Conservation (phyloP, 2,797 vertebrate species). For the Clarias fuscus region DNA sequence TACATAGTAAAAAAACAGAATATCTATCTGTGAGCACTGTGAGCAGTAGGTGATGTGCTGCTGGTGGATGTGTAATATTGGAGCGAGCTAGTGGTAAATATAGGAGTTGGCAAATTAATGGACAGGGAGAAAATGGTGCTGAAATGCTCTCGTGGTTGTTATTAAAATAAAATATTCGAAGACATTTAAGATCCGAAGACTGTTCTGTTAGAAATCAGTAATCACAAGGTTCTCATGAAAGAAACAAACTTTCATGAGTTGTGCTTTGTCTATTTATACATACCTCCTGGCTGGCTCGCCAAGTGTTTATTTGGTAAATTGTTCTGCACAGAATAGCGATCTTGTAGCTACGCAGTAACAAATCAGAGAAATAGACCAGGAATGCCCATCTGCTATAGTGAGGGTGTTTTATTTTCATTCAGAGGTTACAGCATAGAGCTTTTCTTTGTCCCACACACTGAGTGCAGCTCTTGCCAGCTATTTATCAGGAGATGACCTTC, state of each 20-base stretch:
- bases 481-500: conserved; percentile 2
- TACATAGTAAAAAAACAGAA: background rate
- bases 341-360: too few relatives aligned
- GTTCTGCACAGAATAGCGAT: too few relatives aligned
- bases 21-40: background rate
- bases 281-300: background rate
- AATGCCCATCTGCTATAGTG: background rate
- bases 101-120: background rate
- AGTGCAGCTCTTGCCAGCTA: background rate
- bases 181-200: background rate
- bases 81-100: background rate
- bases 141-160: background rate
- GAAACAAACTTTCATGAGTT: background rate
- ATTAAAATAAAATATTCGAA: background rate
- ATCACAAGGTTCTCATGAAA: background rate
- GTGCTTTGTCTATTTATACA: background rate
- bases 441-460: background rate
- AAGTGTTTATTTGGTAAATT: background rate
- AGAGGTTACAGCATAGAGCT: background rate
- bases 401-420: background rate
- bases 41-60: background rate
- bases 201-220: background rate
- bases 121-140: background rate
- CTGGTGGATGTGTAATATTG: background rate
- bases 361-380: background rate